These are phyloP conservation scores for Balaeniceps rex DNA, from an alignment of 2,113 vertebrate species.

Conservation along the genomic window DNA sequence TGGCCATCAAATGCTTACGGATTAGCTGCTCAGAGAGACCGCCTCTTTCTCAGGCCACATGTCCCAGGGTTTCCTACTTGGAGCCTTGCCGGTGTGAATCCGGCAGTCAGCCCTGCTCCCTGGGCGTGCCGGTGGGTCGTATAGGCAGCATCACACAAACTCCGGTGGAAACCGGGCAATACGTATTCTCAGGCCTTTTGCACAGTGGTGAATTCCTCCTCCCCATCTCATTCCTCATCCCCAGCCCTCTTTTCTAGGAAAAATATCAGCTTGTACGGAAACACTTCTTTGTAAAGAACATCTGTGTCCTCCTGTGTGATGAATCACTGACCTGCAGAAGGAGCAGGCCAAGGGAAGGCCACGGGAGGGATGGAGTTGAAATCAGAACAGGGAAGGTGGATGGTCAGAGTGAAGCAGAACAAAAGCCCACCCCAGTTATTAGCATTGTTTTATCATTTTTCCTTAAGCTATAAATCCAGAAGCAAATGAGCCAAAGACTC, in stretches of 20 bases:
- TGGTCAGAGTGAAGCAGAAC: not conserved
- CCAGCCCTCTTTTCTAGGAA: not conserved
- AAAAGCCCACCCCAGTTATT: not conserved
- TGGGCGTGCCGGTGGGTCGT: not conserved
- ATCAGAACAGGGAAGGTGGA: not conserved
- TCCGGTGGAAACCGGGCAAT: not conserved
- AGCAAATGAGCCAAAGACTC: not conserved
- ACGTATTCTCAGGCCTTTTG: not conserved
- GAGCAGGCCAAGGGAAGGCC: not conserved
- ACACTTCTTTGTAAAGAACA: not conserved
- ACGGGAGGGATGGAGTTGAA: not conserved
- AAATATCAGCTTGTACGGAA: not conserved
- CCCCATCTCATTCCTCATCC: not conserved
- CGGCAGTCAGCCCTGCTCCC: not conserved
- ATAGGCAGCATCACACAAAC: not conserved
- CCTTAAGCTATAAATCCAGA: not conserved
- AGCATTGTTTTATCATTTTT: not conserved
- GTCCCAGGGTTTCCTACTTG: not conserved
- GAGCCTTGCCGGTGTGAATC: not conserved
- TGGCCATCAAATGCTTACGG: not conserved
- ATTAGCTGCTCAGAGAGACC: not conserved
- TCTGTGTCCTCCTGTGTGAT: constrained; percentile 35
- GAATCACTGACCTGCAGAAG: constrained; percentile 37
- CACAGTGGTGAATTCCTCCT: not conserved
- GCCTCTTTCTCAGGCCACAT: not conserved